phyloP scores from a whole-genome alignment of 2,797 vertebrate species.

The Triplophysa yarkandensis region DNA sequence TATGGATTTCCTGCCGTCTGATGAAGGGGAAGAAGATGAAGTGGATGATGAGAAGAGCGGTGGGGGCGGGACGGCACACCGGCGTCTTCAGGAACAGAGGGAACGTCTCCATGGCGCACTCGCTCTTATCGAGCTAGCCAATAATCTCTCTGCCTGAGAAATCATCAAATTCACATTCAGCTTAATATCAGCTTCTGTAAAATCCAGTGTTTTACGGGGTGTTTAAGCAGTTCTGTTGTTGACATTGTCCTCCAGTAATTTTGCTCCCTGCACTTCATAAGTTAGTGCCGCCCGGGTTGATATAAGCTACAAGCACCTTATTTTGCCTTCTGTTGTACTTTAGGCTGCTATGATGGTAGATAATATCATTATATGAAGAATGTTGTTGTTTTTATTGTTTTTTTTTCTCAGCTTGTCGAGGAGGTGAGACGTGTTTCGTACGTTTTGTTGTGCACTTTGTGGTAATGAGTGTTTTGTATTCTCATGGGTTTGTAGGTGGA shows the following conservation, averaged over 20 bases:
- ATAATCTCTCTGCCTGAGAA: slow-evolving; percentile 85
- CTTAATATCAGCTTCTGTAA: not conserved
- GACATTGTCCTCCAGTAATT: not conserved
- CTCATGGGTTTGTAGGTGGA: slow-evolving; percentile 71
- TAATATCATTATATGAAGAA: slow-evolving; percentile 91
- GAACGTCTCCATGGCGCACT: slow-evolving; percentile 94
- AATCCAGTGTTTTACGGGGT: not conserved
- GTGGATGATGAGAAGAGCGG: slow-evolving; percentile 80
- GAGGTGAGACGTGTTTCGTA: slow-evolving; percentile 71
- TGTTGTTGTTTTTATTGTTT: slow-evolving; percentile 72
- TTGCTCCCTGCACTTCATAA: slow-evolving; percentile 46
- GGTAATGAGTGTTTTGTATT: slow-evolving; percentile 57
- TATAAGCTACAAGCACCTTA: slow-evolving; percentile 99
- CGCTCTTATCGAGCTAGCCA: slow-evolving; percentile 96
- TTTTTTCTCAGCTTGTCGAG: slow-evolving; percentile 71
- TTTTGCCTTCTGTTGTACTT: slow-evolving; percentile 78
- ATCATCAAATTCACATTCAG: not conserved
- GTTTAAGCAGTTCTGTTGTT: not conserved
- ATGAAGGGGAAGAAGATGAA: slow-evolving; percentile 80
- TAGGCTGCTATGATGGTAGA: slow-evolving; percentile 99
- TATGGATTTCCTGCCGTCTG: slow-evolving; percentile 89
- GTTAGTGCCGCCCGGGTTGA: slow-evolving; percentile 60
- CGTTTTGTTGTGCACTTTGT: slow-evolving; percentile 58
- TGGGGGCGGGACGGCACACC: slow-evolving; percentile 76
- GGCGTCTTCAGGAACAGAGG: slow-evolving; percentile 89